Base-by-base conservation (phyloP, 1,140 invertebrate species). In the Drosophila takahashii region DNA sequence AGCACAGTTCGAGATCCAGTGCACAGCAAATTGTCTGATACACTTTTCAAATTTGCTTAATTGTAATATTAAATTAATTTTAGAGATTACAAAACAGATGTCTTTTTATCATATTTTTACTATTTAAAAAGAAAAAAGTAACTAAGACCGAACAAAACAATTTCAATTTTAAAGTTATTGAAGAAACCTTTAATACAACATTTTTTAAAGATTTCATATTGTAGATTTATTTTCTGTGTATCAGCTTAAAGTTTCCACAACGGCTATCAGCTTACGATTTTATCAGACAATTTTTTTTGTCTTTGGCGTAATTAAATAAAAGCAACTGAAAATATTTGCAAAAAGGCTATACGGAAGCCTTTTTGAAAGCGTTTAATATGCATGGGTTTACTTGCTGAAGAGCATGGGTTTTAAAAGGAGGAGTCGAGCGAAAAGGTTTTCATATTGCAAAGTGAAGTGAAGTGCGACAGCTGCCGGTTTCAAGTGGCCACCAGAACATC, bases 321-420 rank as follows among this genome's bases (percentile, higher is more conserved):
- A 54, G 59, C 67, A 89, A 87, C 71, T 83, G 83, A 89, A 87
- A 87, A 87, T 87, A 89, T 87, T 89, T 89, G 79, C 83, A 48
- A 75, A 83, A 83, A 79, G 84, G 83, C 84, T 89, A 89, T 89
- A 84, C 75, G 84, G 84, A 87, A 89, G 83, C 83, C 83, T 79
- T 81, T 86, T 71, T 64, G 73, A 72, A 59, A 72, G 44, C 48
- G 51, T 83, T 76, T 76, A 64, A 79, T 66, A 70, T 69, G 65
- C 64, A 60, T 44, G 65, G 60, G 51, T 29, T 65, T 61, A 34
- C 51, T 50, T 57, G 5, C 50, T 18, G 16, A 26, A 41, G 29
- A 37, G 36, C 56, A 39, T 45, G 22, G 34, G 22, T 71, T 71
- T 58, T 50, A 57, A 69, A 86, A 57, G 9, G 37, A 57, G 41